Evolutionary conservation across 2,113 vertebrate genomes (phyloP), one percentile per base, ranked within the genome.

Genomic region (Cyphomyrus plagiostoma): DNA sequence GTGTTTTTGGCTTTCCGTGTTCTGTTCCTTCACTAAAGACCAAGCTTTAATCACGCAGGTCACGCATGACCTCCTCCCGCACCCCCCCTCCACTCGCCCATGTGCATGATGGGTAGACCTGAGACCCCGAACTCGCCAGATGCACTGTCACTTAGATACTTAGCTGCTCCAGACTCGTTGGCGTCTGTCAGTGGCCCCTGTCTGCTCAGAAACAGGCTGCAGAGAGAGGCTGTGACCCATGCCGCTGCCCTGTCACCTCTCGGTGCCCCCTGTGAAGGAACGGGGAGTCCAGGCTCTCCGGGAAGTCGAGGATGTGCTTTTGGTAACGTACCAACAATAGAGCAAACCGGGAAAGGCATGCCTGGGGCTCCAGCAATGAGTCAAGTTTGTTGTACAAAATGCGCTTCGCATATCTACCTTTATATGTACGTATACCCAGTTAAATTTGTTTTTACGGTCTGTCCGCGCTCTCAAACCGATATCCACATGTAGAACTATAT

Each of bases 401-500:
- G 26, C n/a, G 1, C 3, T 66, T 15, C 3, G 11, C 30, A 15
- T 23, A 6, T 23, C 1, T 80, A 39, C 5, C 13, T 42, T 39
- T 35, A 42, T 7, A 19, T 19, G 35, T 42, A 19, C 17, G 1
- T 80, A 7, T 39, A 80, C 30, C 1, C 15, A 19, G 35, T 3
- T 6, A 50, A 26, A 26, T 15, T 86, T 50, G 10, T 50, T 48
- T 2, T 84, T 48, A n/a, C 4, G 11, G 46, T 49, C 42, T 17
- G 85, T 13, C 3, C 13, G 2, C 26, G 19, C 15, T 39, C 30
- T 6, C 30, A 77, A 80, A 42, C 62, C 10, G 26, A 42, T 42
- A 62, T 45, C 21, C 86, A 39, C 74, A 86, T 90, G 77, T 90
- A 35, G 35, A 35, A 35, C 35, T 35, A 89, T 90, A 93, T 93